Base-by-base conservation (phyloP, 1,140 invertebrate species). In the Pseudachorutes palmiensis region DNA sequence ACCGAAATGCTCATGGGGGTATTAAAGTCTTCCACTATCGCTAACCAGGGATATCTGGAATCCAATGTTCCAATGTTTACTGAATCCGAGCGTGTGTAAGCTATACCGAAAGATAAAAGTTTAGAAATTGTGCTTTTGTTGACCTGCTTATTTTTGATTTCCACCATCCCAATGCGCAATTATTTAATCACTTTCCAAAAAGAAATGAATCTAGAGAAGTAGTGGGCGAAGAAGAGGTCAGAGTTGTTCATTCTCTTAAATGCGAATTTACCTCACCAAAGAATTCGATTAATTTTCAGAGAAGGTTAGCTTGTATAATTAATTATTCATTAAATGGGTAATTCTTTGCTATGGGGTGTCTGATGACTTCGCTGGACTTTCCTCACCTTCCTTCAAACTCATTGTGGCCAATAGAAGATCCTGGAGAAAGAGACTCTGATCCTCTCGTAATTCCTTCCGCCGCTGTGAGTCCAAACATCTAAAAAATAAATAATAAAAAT, bases 381-480 rank as follows among this genome's bases (percentile, higher is more conserved):
- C 29, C 3, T 48, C 59, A n/a, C n/a, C n/a, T 16, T 14, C 33
- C 59, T 49, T 66, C 55, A 62, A n/a, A 60, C 82, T 81, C 73
- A 88, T 77, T 31, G 85, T 84, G 32, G 83, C 82, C 63, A 88
- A 77, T 33, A 88, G 79, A 61, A 88, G 76, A 78, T 88, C 86
- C 73, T 86, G 84, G 58, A 86, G 81, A 80, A 88, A 88, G 22
- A 87, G 74, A 76, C 85, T 86, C 69, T 83, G 80, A 75, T 87
- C 85, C 64, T 84, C 82, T 65, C 71, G 67, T 64, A 71, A 70
- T 63, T 72, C 82, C 81, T 69, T 86, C 83, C 67, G 80, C 79
- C 72, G 86, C 84, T 69, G 82, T 65, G 80, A 79, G 66, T 85
- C 82, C 71, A 83, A 83, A 74, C 83, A 85, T 79, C 85, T 86